Evolutionary conservation across 2,888 invertebrate species (phyloP).

Genomic region (Merodon equestris): DNA sequence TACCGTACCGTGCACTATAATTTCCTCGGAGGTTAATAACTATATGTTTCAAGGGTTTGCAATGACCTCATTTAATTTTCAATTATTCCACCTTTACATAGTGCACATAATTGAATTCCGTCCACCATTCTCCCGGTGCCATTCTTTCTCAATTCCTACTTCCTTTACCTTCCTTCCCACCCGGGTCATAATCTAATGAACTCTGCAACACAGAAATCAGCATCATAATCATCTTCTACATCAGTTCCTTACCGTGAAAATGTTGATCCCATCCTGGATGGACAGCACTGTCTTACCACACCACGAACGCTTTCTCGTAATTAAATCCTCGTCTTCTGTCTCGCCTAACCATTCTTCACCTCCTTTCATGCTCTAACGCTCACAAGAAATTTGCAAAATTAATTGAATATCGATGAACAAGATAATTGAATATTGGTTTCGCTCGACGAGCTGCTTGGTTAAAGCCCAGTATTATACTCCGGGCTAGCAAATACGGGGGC

Average conservation of each 20-base stretch:
- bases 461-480: neutral
- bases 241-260: conserved; percentile 23
- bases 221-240: conserved; percentile 48
- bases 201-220: conserved; percentile 56
- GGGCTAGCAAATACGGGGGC: too few relatives aligned
- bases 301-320: conserved; percentile 49
- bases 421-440: conserved; percentile 68
- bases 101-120: conserved; percentile 52
- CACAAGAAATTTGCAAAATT: conserved; percentile 66
- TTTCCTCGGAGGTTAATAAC: conserved; percentile 36
- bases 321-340: conserved; percentile 45
- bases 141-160: too few relatives aligned
- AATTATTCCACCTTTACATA: conserved; percentile 58
- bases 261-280: conserved; percentile 49
- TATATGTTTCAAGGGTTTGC: conserved; percentile 27
- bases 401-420: conserved; percentile 68
- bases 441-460: conserved; percentile 49
- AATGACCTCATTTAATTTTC: conserved; percentile 59
- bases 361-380: conserved; percentile 52
- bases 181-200: conserved; percentile 48
- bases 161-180: too few relatives aligned
- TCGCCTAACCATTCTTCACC: neutral
- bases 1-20: conserved; percentile 19
- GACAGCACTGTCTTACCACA: conserved; percentile 47
- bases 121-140: conserved; percentile 36